Evolutionary conservation across 2,888 invertebrate genomes (phyloP), one percentile per base, ranked within the genome.

Genomic region (Hoplodrina blanda): DNA sequence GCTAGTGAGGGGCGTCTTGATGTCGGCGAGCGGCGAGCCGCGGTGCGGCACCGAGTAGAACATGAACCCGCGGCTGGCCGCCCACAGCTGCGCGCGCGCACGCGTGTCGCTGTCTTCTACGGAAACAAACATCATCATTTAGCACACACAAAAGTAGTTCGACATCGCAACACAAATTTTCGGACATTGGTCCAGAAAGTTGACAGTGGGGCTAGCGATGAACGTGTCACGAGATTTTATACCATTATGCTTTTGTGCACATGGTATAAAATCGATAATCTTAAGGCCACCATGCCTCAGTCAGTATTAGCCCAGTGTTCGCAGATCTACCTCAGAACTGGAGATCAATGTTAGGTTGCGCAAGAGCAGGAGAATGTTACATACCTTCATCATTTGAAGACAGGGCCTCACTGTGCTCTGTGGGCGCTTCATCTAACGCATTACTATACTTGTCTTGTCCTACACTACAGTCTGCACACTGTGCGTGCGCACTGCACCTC

Each of bases 41-140:
- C 97, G 96, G 92, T 99, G 98, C 0, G 99, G 99, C 10, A 98
- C 98, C 54, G 98, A 98, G 92, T 98, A 98, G 93, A 98, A 98
- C 94, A 98, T 97, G 76, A 98, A 97, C 0, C 97, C 97, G 7
- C 95, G 94, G 10, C 97, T 97, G 41, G 95, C 94, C 0, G 89
- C 82, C 95, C 97, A 97, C 0, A 97, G 90, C 0, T 92, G 81
- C 0, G 96, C 94, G 5, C 80, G 72, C 5, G 11, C 44, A 41
- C 13, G 50, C 2, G 46, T 19, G 41, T 2, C 8, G 11, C 44
- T 69, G 74, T 82, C 85, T 78, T 78, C 84, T 84, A 57, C 0
- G 19, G 53, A n/a, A 20, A 17, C 2, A 8, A 19, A 13, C 5
- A 50, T 3, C 0, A n/a, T 10, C 20, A 62, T 54, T 15, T 30